phyloP scores from a whole-genome alignment of 1,140 invertebrate genomes.

The Hesperophylax magnus region DNA sequence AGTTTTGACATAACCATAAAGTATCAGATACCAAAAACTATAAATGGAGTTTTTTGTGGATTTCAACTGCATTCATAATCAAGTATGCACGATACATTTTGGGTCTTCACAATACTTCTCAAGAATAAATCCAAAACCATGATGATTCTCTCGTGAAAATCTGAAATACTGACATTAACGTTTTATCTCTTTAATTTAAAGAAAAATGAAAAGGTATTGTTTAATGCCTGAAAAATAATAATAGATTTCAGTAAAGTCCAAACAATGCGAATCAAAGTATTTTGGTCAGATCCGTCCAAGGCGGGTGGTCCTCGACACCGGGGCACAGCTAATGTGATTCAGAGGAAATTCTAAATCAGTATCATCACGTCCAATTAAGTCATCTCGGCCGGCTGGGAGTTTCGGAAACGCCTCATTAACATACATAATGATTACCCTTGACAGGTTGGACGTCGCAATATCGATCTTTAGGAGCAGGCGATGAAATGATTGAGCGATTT shows the following conservation, averaged over 20 bases:
- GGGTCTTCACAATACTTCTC: too few relatives aligned
- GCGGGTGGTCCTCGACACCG: conserved; percentile 33
- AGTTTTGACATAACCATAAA: too few relatives aligned
- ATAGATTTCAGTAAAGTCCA: background rate
- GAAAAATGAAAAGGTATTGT: too few relatives aligned
- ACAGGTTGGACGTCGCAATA: conserved; percentile 14
- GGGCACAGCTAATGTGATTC: conserved; percentile 20
- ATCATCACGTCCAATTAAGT: conserved; percentile 46
- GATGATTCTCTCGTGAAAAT: too few relatives aligned
- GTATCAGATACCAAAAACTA: too few relatives aligned
- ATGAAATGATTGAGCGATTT: conserved; percentile 23
- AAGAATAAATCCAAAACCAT: too few relatives aligned
- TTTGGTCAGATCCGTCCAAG: background rate
- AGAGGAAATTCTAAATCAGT: conserved; percentile 43
- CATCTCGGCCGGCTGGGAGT: conserved; percentile 30
- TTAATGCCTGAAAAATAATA: background rate
- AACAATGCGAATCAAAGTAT: background rate
- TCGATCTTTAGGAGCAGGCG: background rate
- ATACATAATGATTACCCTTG: conserved; percentile 27
- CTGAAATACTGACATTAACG: too few relatives aligned
- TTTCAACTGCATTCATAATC: too few relatives aligned
- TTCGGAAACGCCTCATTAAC: conserved; percentile 42
- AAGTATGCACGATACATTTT: too few relatives aligned
- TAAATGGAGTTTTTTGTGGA: too few relatives aligned
- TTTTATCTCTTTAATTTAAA: too few relatives aligned